Evolutionary conservation across 2,888 invertebrate species (phyloP).

Genomic region (Bombyx huttoni): DNA sequence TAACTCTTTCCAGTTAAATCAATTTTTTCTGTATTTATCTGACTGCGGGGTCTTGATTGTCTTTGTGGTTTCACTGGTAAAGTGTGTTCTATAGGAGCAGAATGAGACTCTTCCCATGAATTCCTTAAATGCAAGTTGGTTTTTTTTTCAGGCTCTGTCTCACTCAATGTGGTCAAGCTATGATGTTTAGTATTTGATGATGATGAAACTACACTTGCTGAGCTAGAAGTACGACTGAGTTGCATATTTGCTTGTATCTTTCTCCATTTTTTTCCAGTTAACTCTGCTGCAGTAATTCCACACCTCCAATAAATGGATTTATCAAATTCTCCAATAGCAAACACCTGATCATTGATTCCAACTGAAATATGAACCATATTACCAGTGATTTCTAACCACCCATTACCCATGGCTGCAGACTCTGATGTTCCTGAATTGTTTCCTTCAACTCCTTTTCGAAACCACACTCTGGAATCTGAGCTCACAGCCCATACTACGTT

Average conservation of each 20-base stretch:
- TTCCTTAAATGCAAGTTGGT: constrained; percentile 68
- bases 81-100: constrained; percentile 81
- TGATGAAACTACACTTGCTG: constrained; percentile 78
- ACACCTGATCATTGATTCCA: constrained; percentile 89
- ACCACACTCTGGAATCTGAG: constrained; percentile 89
- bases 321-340: constrained; percentile 88
- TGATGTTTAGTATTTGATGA: constrained; percentile 77
- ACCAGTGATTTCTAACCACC: constrained; percentile 93
- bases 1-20: constrained; percentile 77
- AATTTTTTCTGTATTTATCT: constrained; percentile 47
- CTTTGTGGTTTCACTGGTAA: constrained; percentile 69
- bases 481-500: constrained; percentile 87
- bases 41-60: constrained; percentile 39
- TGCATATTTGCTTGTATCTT: constrained; percentile 85
- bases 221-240: constrained; percentile 86
- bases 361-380: constrained; percentile 88
- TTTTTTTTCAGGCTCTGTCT: constrained; percentile 47
- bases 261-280: constrained; percentile 91
- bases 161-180: constrained; percentile 73
- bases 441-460: constrained; percentile 81
- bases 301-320: constrained; percentile 85
- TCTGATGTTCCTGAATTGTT: constrained; percentile 80
- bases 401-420: constrained; percentile 82
- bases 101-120: constrained; percentile 81
- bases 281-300: constrained; percentile 80